Evolutionary conservation across 2,113 vertebrate species (phyloP).

Genomic region (Micromys minutus): DNA sequence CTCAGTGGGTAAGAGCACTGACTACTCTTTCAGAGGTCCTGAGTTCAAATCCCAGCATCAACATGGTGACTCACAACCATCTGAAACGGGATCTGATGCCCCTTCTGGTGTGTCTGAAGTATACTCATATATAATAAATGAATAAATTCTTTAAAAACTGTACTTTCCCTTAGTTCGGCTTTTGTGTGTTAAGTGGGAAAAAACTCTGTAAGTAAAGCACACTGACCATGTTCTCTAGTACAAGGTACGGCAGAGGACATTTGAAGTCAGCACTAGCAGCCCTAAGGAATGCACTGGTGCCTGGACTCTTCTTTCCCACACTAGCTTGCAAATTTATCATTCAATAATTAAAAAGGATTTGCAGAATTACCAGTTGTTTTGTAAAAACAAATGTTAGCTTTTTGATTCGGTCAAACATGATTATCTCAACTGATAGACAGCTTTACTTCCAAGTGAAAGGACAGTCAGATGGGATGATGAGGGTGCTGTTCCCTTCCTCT

Average conservation of each 20-base stretch:
- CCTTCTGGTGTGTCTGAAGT: too few relatives aligned
- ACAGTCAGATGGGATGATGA: not conserved
- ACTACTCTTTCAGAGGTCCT: too few relatives aligned
- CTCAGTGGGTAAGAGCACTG: too few relatives aligned
- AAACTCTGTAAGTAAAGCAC: not conserved
- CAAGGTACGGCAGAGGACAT: not conserved
- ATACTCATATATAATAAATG: too few relatives aligned
- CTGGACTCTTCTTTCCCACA: not conserved
- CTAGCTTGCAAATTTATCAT: not conserved
- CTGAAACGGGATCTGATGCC: too few relatives aligned
- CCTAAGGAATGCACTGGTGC: not conserved
- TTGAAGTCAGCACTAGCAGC: not conserved
- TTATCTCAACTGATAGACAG: not conserved
- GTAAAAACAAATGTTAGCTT: not conserved
- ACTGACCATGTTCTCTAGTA: not conserved
- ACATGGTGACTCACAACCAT: too few relatives aligned
- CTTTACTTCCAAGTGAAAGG: not conserved
- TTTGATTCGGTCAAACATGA: not conserved
- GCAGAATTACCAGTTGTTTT: not conserved
- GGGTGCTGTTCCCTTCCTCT: not conserved
- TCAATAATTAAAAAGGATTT: not conserved
- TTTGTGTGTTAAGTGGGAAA: not conserved
- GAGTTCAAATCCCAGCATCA: too few relatives aligned
- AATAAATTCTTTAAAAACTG: too few relatives aligned
- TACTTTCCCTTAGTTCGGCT: not conserved